Evolutionary conservation across 2,113 vertebrate species (phyloP).

Genomic region (Crotalus helleri): DNA sequence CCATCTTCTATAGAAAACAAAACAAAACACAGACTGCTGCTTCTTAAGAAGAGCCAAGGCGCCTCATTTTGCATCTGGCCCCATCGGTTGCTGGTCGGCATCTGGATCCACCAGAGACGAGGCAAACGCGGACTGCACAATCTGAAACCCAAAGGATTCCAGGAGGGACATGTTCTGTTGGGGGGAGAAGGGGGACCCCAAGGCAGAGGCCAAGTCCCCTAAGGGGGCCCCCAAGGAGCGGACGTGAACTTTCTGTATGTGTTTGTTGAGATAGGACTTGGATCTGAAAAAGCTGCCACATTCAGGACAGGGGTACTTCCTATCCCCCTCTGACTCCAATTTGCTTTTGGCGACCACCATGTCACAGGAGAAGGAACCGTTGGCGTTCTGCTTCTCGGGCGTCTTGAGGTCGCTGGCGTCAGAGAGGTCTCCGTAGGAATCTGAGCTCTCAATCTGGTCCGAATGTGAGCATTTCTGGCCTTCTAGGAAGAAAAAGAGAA

Average conservation of each 20-base stretch:
- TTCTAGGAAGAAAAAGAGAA: conserved; percentile 66
- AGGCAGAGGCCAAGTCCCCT: conserved; percentile 82
- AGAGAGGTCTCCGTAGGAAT: conserved; percentile 90
- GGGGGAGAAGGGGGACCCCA: conserved; percentile 91
- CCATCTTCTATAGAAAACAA: conserved; percentile 56
- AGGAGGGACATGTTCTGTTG: conserved; percentile 99
- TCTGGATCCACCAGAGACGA: conserved; percentile 93
- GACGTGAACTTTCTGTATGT: conserved; percentile 95
- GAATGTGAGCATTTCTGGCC: conserved; percentile 92
- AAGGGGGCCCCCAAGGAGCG: conserved; percentile 77
- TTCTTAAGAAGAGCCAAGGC: conserved; percentile 45
- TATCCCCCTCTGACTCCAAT: conserved; percentile 82
- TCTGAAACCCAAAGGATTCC: conserved; percentile 98
- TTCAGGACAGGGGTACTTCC: conserved; percentile 90
- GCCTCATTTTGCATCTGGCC: conserved; percentile 89
- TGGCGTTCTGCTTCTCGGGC: conserved; percentile 84
- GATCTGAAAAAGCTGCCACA: conserved; percentile 98
- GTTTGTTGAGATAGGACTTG: conserved; percentile 99
- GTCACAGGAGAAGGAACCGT: conserved; percentile 86
- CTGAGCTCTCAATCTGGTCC: conserved; percentile 93
- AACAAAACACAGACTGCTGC: conserved; percentile 31
- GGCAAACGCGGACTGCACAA: conserved; percentile 97
- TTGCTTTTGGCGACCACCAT: conserved; percentile 87
- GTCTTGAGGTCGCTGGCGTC: conserved; percentile 91
- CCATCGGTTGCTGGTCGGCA: conserved; percentile 87